These are phyloP conservation scores for Harpagus bidentatus DNA, from an alignment of 2,113 vertebrate species.

Conservation along the genomic window DNA sequence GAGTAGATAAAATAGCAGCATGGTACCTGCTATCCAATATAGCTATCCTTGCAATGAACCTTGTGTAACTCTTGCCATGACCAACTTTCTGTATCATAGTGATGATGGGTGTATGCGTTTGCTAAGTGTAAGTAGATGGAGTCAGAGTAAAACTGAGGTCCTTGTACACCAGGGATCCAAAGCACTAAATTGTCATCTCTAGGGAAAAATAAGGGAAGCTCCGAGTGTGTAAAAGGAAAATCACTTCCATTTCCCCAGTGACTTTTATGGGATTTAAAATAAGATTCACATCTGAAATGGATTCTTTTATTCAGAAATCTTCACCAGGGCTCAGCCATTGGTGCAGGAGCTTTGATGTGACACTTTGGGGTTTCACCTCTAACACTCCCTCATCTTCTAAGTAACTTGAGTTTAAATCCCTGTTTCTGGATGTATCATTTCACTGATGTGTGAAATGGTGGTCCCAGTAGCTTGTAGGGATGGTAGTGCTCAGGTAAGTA, in stretches of 20 bases:
- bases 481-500: not conserved
- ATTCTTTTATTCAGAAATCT: not conserved
- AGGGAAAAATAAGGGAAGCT: not conserved
- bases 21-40: not conserved
- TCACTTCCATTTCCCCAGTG: not conserved
- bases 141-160: not conserved
- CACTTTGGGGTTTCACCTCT: not conserved
- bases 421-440: not conserved
- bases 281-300: not conserved
- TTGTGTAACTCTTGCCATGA: not conserved
- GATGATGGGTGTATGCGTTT: too few relatives aligned
- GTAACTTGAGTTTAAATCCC: not conserved
- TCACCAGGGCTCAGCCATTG: not conserved
- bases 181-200: not conserved
- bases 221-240: not conserved
- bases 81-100: not conserved
- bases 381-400: not conserved
- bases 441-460: accelerated
- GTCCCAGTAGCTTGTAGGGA: not conserved
- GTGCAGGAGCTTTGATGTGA: not conserved
- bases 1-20: not conserved
- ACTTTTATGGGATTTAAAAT: not conserved
- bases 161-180: not conserved
- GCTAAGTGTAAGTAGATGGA: not conserved
- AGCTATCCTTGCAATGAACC: not conserved